Evolutionary conservation across 2,797 vertebrate species (phyloP).

Genomic region (Schizothorax lantsangensis): DNA sequence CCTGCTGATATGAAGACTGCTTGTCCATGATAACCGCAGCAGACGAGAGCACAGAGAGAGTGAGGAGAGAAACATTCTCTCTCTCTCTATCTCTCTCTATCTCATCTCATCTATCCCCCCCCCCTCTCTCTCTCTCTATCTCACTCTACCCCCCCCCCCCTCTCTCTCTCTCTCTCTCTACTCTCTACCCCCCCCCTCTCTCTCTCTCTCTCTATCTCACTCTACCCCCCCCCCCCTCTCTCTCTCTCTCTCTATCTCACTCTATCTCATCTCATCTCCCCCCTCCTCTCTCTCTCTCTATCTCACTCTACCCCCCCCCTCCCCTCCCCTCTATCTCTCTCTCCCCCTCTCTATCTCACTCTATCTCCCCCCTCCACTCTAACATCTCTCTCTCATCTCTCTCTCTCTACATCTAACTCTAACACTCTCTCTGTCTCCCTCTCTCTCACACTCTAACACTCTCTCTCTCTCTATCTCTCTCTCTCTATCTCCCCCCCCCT

Average conservation of each 20-base stretch:
- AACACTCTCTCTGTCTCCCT: not conserved
- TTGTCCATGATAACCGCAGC: not conserved
- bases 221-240: not conserved
- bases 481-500: not conserved
- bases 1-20: slow-evolving; percentile 25
- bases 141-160: not conserved
- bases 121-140: not conserved
- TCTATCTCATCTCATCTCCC: not conserved
- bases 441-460: not conserved
- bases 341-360: not conserved
- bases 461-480: not conserved
- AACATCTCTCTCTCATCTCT: not conserved
- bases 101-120: not conserved
- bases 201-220: not conserved
- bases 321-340: not conserved
- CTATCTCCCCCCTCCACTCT: no score
- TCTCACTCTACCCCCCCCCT: not conserved
- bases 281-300: not conserved
- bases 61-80: slow-evolving; percentile 3
- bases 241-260: not conserved
- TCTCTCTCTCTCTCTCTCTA: slow-evolving; percentile 11
- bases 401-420: not conserved
- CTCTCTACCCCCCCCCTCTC: slow-evolving; percentile 3
- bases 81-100: not conserved
- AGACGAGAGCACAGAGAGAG: slow-evolving; percentile 2